Base-by-base conservation (phyloP, 1,140 invertebrate genomes). In the Tetragonula clypearis region DNA sequence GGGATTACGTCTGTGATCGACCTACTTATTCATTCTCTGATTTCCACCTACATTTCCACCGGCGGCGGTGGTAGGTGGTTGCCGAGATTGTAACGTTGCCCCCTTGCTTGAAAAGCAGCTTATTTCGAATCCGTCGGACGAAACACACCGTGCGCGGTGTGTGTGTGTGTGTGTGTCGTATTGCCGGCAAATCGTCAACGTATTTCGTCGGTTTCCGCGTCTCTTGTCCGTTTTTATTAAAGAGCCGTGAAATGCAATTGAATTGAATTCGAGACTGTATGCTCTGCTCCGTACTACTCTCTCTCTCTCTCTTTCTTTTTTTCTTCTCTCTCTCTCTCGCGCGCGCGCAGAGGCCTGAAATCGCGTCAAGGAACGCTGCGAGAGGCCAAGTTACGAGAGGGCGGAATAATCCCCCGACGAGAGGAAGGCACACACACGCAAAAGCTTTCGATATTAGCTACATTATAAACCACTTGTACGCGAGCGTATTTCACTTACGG, bases 401-500 rank as follows among this genome's bases (percentile, higher is more conserved):
- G 35, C 35, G 62, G 60, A 55, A 79, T 30, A 73, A 53, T 49
- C 30, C 30, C 30, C 23, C 15, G 15, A 26, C 19, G 19, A 56
- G 9, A n/a, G n/a, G 17, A 23, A 26, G 72, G 49, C 65, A 26
- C 53, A 30, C 30, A 30, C 30, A 30, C 30, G 1, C 30, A 30
- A 1, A 35, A 60, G 58, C 81, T 88, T 73, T 49, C 26, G 53
- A 87, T 87, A 90, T 89, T 87, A 89, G 74, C 74, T 71, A 66
- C 73, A 90, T 87, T 65, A 85, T 87, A 75, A 80, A 81, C 66
- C 82, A 85, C 75, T 90, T 85, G 66, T 86, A 72, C 71, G 65
- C 53, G 65, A 87, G 66, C 75, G 23, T 65, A 41, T 84, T 85
- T 84, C 86, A 79, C 73, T 81, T 60, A 65, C 58, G 49, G 69